phyloP scores from a whole-genome alignment of 2,888 invertebrate species.

The Drosophila mimetica region DNA sequence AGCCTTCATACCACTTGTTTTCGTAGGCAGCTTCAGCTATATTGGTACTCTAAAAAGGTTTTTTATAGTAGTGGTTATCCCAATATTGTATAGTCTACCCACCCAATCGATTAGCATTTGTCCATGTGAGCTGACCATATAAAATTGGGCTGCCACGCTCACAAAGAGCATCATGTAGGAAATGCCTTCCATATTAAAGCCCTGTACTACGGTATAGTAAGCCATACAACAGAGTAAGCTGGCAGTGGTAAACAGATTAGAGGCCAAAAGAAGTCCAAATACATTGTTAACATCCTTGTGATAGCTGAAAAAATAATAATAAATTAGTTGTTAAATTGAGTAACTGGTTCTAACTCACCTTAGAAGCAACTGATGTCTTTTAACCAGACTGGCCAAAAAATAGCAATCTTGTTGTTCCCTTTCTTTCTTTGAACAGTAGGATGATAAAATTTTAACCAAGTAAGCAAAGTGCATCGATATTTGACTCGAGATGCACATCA shows the following conservation, averaged over 20 bases:
- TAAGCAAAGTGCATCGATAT: conserved; percentile 31
- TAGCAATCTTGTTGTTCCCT: conserved; percentile 19
- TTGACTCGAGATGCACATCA: conserved; percentile 28
- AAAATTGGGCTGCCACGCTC: conserved; percentile 43
- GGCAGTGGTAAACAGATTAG: conserved; percentile 48
- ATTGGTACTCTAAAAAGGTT: conserved; percentile 4
- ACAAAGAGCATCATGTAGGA: conserved; percentile 43
- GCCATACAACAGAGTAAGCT: conserved; percentile 45
- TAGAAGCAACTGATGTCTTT: conserved; percentile 26
- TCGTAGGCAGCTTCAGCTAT: conserved; percentile 46
- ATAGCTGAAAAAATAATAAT: conserved; percentile 15
- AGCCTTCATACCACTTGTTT: conserved; percentile 56
- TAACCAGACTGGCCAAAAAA: conserved; percentile 36
- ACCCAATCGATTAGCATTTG: conserved; percentile 51
- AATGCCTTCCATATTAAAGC: conserved; percentile 52
- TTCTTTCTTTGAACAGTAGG: conserved; percentile 9
- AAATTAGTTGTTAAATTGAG: neutral
- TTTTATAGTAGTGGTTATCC: neutral
- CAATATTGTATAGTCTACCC: neutral
- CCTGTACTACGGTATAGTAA: conserved; percentile 49
- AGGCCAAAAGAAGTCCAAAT: conserved; percentile 54
- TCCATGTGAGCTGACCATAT: conserved; percentile 50
- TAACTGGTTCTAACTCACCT: neutral
- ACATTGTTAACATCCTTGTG: conserved; percentile 45
- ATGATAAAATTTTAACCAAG: neutral